Conservation (phyloP, 2,888 invertebrate species). For the Syrista parreyssii region DNA sequence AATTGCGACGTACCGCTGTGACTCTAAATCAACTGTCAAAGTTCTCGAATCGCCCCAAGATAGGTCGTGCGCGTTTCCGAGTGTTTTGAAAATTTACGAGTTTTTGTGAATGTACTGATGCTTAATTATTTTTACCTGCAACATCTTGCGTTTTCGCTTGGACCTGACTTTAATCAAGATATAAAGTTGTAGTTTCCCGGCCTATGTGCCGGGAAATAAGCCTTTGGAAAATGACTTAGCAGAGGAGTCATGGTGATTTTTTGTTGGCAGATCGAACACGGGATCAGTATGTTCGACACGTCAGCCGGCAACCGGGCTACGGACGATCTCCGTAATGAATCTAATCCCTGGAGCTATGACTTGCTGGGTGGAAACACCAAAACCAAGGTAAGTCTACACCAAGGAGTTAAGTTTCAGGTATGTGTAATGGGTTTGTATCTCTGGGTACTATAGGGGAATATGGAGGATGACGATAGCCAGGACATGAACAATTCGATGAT, state of each 20-base stretch:
- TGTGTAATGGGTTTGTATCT: background rate
- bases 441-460: constrained; percentile 39
- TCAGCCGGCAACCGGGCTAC: constrained; percentile 50
- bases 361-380: constrained; percentile 46
- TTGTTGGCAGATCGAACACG: constrained; percentile 45
- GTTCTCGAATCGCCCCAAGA: background rate
- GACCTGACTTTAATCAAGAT: background rate
- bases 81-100: background rate
- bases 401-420: background rate
- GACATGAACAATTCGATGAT: constrained; percentile 71
- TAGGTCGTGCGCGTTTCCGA: background rate
- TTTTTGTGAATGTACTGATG: background rate
- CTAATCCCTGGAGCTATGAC: constrained; percentile 59
- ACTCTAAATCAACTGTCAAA: constrained; percentile 18
- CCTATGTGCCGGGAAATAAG: background rate
- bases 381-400: constrained; percentile 38
- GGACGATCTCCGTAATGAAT: constrained; percentile 51
- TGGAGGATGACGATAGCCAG: constrained; percentile 61
- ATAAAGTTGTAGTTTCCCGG: background rate
- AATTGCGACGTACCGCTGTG: constrained; percentile 9
- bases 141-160: background rate
- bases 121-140: background rate
- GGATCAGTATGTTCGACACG: constrained; percentile 57
- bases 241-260: background rate
- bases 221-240: background rate